Conservation (phyloP, 2,888 invertebrate species). For the Drosophila lacicola region DNA sequence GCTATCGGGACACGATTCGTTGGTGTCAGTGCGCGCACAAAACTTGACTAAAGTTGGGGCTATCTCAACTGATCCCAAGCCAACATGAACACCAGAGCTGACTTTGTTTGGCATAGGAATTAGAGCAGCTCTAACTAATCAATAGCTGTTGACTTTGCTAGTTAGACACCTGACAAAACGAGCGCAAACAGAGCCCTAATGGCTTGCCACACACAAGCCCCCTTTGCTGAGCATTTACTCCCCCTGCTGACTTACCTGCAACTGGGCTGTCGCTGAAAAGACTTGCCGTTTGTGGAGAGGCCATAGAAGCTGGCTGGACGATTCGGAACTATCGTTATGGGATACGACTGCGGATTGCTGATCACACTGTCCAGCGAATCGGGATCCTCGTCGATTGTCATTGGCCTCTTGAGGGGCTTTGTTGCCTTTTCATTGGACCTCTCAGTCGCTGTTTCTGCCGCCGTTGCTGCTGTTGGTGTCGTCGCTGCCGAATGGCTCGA, state of each 20-base stretch:
- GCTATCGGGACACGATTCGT: conserved; percentile 3
- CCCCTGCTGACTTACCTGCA: conserved; percentile 78
- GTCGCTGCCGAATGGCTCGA: conserved; percentile 54
- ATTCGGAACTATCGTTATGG: conserved; percentile 85
- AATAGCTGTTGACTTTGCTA: conserved; percentile 47
- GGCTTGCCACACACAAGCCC: not conserved
- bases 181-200: conserved; percentile 38
- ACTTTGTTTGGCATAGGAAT: conserved; percentile 55
- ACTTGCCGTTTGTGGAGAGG: conserved; percentile 78
- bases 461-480: conserved; percentile 12
- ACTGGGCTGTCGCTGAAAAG: conserved; percentile 82
- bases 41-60: conserved; percentile 47
- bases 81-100: conserved; percentile 18
- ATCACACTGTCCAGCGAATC: conserved; percentile 85
- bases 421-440: conserved; percentile 47
- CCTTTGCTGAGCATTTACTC: not conserved
- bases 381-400: conserved; percentile 84
- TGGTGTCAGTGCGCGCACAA: conserved; percentile 29
- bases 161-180: conserved; percentile 45
- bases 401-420: conserved; percentile 70
- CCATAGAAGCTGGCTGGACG: conserved; percentile 83
- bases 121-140: conserved; percentile 58
- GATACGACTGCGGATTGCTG: conserved; percentile 84
- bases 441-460: conserved; percentile 17
- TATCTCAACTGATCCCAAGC: conserved; percentile 41